These are phyloP conservation scores for Halcyon chelicuti DNA, from an alignment of 2,797 vertebrate genomes.

Conservation along the genomic window DNA sequence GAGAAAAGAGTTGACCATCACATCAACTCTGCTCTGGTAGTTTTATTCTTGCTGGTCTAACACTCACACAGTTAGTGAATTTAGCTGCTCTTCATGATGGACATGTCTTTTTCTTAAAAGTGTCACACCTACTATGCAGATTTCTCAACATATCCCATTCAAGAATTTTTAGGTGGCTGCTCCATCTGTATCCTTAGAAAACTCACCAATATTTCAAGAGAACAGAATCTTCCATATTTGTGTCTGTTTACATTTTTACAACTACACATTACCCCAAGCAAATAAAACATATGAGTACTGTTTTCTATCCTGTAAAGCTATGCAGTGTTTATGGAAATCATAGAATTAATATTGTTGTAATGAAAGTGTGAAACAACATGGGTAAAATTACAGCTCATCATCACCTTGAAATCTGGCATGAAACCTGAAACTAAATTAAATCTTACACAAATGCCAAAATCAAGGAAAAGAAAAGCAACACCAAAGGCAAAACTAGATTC, in stretches of 20 bases:
- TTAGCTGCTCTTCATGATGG: neutral
- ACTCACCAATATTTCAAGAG: neutral
- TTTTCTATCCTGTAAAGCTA: neutral
- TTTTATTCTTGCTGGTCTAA: neutral
- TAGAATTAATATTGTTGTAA: neutral
- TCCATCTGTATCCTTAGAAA: neutral
- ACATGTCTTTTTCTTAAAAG: neutral
- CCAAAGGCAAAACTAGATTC: neutral
- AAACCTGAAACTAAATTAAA: slow-evolving; percentile 23
- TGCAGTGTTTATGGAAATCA: neutral
- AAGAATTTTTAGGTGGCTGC: neutral
- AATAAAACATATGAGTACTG: neutral
- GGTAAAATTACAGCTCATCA: slow-evolving; percentile 7
- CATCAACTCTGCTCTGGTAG: neutral
- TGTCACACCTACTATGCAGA: neutral
- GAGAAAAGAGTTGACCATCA: neutral
- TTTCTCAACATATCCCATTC: neutral
- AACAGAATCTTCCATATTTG: neutral
- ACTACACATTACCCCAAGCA: neutral
- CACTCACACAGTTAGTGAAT: neutral
- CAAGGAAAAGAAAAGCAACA: neutral
- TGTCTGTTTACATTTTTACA: neutral
- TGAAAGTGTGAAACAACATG: neutral
- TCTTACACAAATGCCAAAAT: neutral
- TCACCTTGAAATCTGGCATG: neutral